Base-by-base conservation (phyloP, 2,797 vertebrate species). In the Cirrhinus mrigala region DNA sequence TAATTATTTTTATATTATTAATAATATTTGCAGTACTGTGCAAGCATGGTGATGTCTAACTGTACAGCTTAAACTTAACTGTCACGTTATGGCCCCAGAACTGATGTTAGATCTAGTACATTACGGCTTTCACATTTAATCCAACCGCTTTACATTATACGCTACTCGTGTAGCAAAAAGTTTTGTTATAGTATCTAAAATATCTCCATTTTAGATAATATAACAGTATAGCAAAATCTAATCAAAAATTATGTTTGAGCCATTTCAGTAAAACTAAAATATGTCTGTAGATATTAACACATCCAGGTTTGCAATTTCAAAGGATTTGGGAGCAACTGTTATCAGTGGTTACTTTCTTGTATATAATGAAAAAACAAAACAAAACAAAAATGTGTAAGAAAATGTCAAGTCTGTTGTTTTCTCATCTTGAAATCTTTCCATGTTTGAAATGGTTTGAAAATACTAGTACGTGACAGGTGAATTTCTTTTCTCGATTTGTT, bases 301-400 rank as follows among this genome's bases (percentile, higher is more conserved):
- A 75, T 52, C 27, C 24, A 48, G 70, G 62, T 84, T 37, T 70
- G 44, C n/a, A 7, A 29, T 79, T 84, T 79, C 54, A 73, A 24
- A 74, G 77, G 77, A 73, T 74, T 70, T 78, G 84, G 87, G 86
- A 87, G 97, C 97, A 98, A 97, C 98, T 97, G 97, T 98, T 98
- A 98, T 97, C 96, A 91, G 87, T 93, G 93, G 94, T 94, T 93
- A 90, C 89, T 90, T 92, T 94, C 27, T 90, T 96, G 93, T 95
- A 90, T 91, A 94, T 93, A 92, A 87, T 78, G 69, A 9, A 48
- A 29, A 33, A 84, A n/a, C n/a, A n/a, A n/a, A 81, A 89, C 33
- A 37, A 46, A 46, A 46, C 40, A 22, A 54, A 56, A 40, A 44
- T 5, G 4, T 86, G 79, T 81, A 68, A 68, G 71, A 66, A 44